phyloP scores from a whole-genome alignment of 2,888 invertebrate genomes.

The Tineola bisselliella region DNA sequence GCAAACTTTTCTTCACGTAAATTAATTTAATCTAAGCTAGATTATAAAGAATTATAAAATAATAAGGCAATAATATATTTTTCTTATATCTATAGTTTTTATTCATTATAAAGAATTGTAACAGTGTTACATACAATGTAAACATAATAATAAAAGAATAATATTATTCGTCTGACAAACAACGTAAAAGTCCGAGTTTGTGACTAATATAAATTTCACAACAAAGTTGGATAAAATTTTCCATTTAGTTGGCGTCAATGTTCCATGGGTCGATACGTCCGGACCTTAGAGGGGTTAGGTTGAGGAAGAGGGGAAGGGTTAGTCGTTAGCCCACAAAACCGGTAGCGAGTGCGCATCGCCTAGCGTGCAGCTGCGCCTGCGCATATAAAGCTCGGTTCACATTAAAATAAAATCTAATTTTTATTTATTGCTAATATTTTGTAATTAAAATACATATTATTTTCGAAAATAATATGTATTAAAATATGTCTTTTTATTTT shows the following conservation, averaged over 20 bases:
- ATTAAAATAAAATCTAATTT: neutral
- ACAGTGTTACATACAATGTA: neutral
- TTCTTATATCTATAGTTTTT: too few species aligned
- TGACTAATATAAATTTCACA: neutral
- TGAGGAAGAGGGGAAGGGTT: conserved; percentile 24
- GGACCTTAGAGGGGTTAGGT: neutral
- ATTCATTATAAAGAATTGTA: neutral
- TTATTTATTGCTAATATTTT: neutral
- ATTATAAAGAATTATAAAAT: too few species aligned
- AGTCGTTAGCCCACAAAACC: conserved; percentile 60
- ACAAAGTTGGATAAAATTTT: conserved; percentile 35
- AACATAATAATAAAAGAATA: neutral
- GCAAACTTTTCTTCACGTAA: too few species aligned
- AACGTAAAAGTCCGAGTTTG: neutral
- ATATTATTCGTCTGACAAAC: neutral
- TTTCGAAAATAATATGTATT: too few species aligned
- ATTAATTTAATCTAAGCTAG: too few species aligned
- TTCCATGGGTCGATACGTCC: conserved; percentile 14
- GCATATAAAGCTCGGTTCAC: conserved; percentile 26
- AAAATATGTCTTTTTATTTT: too few species aligned
- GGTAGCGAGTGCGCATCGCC: conserved; percentile 58
- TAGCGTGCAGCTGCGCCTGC: conserved; percentile 47
- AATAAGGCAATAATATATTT: too few species aligned
- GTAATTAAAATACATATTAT: too few species aligned
- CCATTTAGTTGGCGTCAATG: conserved; percentile 33